Evolutionary conservation across 2,888 invertebrate genomes (phyloP), one percentile per base, ranked within the genome.

Genomic region (Achlya flavicornis): DNA sequence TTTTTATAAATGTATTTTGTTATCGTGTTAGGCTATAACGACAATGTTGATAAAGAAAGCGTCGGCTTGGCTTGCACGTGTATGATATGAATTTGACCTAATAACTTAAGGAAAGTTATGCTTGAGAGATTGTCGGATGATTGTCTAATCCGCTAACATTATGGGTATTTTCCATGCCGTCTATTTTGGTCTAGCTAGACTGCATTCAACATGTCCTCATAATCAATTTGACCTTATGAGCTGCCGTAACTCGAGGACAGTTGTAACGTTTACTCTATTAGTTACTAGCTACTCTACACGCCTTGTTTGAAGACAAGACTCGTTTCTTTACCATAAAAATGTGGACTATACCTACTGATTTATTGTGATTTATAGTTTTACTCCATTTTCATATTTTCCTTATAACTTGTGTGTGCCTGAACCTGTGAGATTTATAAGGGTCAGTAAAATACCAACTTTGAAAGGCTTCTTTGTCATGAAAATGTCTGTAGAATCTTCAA

Each of bases 51-150:
- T 19, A 19, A 53, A n/a, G 12, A 4, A 3, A 46, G n/a, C 14
- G 46, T 35, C 7, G 6, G 35, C 35, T 48, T 48, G 16, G 48
- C 48, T 53, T 53, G 53, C 53, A 53, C 53, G 53, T 53, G 19
- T 53, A 3, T 53, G 66, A 58, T 62, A 57, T 14, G 6, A 62
- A 32, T 60, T 53, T 61, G 41, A 46, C 57, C 53, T 53, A 12
- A 53, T 48, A 48, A 48, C 16, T 8, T 53, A 53, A 3, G 19
- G 53, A 48, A 8, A 16, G 46, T 46, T 41, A 11, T 7, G 5
- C 35, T 35, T 35, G 41, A 38, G 35, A 35, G 38, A 41, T 12
- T 41, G 41, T 41, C 3, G n/a, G n/a, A 46, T 46, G 46, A 43
- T 26, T 1, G 1, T 26, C 26, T 26, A 26, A 26, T 26, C 26